Percentiles rank a stretch among this genome's conserved stretches.
These are phyloP conservation scores for Takifugu rubripes DNA, from an alignment of 2,797 vertebrate species.

Conservation along the genomic window DNA sequence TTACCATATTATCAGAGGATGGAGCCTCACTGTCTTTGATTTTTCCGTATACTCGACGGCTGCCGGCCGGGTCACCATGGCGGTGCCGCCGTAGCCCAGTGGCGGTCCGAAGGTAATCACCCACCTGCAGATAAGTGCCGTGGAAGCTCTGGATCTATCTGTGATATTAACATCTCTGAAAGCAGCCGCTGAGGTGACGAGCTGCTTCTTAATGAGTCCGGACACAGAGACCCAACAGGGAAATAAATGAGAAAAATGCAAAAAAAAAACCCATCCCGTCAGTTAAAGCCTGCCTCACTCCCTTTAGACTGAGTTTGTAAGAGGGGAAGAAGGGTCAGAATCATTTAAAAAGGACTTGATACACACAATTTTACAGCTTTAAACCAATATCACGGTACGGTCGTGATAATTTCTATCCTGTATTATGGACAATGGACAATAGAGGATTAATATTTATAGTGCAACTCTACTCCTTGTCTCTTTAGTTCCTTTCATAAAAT, in stretches of 20 bases:
- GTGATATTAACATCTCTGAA: constrained; percentile 62
- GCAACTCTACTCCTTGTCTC: too few species aligned
- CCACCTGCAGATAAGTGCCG: constrained; percentile 61
- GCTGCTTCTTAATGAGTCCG: constrained; percentile 56
- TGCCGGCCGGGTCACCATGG: constrained; percentile 38
- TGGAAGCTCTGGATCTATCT: constrained; percentile 47
- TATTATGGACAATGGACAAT: too few species aligned
- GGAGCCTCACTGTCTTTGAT: constrained; percentile 1
- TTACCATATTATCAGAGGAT: constrained; percentile 31
- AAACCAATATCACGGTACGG: too few species aligned
- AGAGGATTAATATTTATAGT: too few species aligned
- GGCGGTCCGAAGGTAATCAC: constrained; percentile 49
- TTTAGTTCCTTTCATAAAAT: too few species aligned
- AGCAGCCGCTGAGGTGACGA: constrained; percentile 47
- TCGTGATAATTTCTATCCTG: too few species aligned
- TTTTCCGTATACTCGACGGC: too few species aligned
- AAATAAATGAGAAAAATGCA: constrained; percentile 55
- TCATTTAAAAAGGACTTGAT: too few species aligned
- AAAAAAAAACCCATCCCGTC: constrained; percentile 33
- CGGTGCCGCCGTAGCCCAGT: constrained; percentile 33
- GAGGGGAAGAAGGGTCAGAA: constrained; percentile 19
- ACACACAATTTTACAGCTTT: too few species aligned
- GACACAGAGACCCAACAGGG: constrained; percentile 46
- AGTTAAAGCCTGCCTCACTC: constrained; percentile 3
- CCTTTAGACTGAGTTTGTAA: constrained; percentile 24